These are phyloP conservation scores for Centropristis striata DNA, from an alignment of 2,113 vertebrate species.

Conservation along the genomic window DNA sequence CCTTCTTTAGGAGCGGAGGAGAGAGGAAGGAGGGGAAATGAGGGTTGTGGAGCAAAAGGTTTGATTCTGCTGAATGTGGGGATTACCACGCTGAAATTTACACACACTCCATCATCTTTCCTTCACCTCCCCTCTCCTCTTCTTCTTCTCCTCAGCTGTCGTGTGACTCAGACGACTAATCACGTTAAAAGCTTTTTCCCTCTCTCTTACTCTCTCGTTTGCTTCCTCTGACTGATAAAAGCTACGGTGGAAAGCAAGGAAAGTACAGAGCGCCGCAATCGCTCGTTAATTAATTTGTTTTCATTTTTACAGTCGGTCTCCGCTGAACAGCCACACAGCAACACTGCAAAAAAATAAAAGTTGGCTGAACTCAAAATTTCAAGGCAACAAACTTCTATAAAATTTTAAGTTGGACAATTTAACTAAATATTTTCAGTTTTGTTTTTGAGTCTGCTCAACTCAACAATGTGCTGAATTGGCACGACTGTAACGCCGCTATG, in stretches of 20 bases:
- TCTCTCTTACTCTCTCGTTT: conserved; percentile 20
- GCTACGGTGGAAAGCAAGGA: not conserved
- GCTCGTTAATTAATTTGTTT: conserved; percentile 28
- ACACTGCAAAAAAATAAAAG: too few relatives aligned
- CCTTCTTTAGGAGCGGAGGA: conserved; percentile 6
- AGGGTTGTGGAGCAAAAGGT: conserved; percentile 20
- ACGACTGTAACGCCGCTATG: too few relatives aligned
- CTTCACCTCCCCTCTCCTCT: conserved; percentile 17
- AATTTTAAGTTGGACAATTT: too few relatives aligned
- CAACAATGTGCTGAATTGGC: too few relatives aligned
- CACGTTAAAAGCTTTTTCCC: conserved; percentile 47
- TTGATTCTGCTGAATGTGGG: conserved; percentile 41
- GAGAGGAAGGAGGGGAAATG: not conserved
- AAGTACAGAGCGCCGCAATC: not conserved
- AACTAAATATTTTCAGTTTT: too few relatives aligned
- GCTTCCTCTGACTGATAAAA: conserved; percentile 7
- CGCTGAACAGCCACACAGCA: not conserved
- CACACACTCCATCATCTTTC: conserved; percentile 31
- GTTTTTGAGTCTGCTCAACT: too few relatives aligned
- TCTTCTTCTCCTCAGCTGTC: conserved; percentile 29
- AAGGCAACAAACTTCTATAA: too few relatives aligned
- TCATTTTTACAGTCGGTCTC: not conserved
- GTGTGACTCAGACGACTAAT: conserved; percentile 48
- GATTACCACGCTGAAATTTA: conserved; percentile 34
- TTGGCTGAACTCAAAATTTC: too few relatives aligned